These are phyloP conservation scores for Eristalis pertinax DNA, from an alignment of 2,888 invertebrate genomes.

Conservation along the genomic window DNA sequence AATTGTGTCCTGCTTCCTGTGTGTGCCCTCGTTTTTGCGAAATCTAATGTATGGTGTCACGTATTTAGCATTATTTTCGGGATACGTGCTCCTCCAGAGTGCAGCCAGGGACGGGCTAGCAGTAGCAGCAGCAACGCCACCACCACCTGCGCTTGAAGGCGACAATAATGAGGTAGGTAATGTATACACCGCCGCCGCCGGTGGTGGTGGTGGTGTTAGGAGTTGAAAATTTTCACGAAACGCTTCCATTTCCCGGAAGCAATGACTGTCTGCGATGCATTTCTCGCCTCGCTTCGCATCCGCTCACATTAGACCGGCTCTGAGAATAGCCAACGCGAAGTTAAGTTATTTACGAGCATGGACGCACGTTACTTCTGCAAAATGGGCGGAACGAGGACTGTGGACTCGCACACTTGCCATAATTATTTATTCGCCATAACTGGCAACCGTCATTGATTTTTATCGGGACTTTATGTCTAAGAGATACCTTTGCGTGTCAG, in stretches of 20 bases:
- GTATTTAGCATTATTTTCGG: slow-evolving; percentile 70
- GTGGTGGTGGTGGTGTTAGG: slow-evolving; percentile 1
- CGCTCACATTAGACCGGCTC: slow-evolving; percentile 27
- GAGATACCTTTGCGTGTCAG: slow-evolving; percentile 25
- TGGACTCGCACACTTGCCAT: slow-evolving; percentile 19
- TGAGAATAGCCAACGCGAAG: slow-evolving; percentile 8
- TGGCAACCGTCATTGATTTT: slow-evolving; percentile 61
- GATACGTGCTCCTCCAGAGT: slow-evolving; percentile 51
- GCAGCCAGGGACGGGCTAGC: background rate
- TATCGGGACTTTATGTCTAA: slow-evolving; percentile 46
- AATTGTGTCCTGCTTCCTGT: slow-evolving; percentile 53
- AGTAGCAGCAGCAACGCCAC: slow-evolving; percentile 17
- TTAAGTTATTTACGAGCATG: slow-evolving; percentile 53
- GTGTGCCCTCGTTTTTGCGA: slow-evolving; percentile 22
- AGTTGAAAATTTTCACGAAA: slow-evolving; percentile 20
- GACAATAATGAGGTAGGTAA: slow-evolving; percentile 65
- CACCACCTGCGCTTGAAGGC: slow-evolving; percentile 41
- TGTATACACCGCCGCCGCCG: slow-evolving; percentile 19
- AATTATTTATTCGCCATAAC: slow-evolving; percentile 61
- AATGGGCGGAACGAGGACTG: background rate
- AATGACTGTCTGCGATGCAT: slow-evolving; percentile 22
- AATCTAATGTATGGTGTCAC: slow-evolving; percentile 66
- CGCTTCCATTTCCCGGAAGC: slow-evolving; percentile 42
- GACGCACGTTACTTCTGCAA: slow-evolving; percentile 33
- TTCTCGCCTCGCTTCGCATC: background rate